Base-by-base conservation (phyloP, 2,797 vertebrate genomes). In the Microhierax caerulescens region DNA sequence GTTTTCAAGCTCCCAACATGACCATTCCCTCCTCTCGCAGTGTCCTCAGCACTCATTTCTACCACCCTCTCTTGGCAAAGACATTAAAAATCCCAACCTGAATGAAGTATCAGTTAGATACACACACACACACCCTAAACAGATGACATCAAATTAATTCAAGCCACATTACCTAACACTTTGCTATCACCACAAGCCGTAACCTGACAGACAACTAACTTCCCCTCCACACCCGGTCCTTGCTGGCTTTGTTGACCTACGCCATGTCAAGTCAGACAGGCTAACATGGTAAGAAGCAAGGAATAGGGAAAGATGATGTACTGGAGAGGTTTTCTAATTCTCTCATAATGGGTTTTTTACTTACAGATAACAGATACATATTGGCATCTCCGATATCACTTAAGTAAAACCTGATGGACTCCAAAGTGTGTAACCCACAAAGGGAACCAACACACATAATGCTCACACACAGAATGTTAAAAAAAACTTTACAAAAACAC, bases 361-460 rank as follows among this genome's bases (percentile, higher is more conserved):
- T 34, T 32, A 56, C 0, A 63, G 15, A 25, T n/a, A 74, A 65
- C 1, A 53, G 17, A 37, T n/a, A 48, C 2, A 36, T 8, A 50
- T 2, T 34, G 10, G 25, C 27, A 27, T 39, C 48, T 63, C 9
- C 0, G 14, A 3, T 32, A 86, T 2, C 50, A 47, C 7, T 43
- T 64, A 37, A 5, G 25, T 34, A 27, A 70, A 77, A 69, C 14
- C n/a, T 53, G 28, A 37, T 2, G 0, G 28, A 60, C 18, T 77
- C 65, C 59, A 50, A 93, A 47, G 25, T 2, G 10, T 1, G 0
- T 34, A 82, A 54, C 0, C 18, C 4, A 0, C 8, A 50, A 24
- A 72, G 3, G 13, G 22, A 64, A 37, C 13, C 37, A 39, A 67
- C 3, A 60, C 11, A 20, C 2, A 34, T 3, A 59, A 13, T 3